phyloP scores from a whole-genome alignment of 2,113 vertebrate species.

The Microcebus griseorufus region DNA sequence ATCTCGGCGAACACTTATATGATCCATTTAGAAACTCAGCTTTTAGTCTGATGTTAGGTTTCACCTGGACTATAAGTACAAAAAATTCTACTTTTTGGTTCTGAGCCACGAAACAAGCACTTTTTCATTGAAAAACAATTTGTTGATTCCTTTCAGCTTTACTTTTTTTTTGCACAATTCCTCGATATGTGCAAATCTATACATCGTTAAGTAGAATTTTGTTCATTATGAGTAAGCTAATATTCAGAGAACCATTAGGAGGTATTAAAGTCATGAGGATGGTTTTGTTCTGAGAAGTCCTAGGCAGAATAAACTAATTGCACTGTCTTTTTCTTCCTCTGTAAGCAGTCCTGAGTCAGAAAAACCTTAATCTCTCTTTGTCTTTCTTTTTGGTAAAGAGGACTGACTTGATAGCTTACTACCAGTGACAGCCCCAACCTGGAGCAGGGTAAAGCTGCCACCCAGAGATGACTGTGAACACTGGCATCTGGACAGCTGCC shows the following conservation, averaged over 20 bases:
- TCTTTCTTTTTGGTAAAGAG: neutral
- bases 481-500: fast-evolving
- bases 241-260: neutral
- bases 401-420: neutral
- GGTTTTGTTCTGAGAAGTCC: neutral
- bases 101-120: neutral
- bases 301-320: neutral
- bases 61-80: neutral
- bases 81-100: neutral
- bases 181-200: neutral
- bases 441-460: neutral
- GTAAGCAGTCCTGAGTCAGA: neutral
- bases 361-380: neutral
- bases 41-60: neutral
- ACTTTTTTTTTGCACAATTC: neutral
- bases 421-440: neutral
- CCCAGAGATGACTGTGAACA: neutral
- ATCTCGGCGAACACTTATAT: neutral
- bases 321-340: neutral
- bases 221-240: neutral
- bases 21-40: neutral
- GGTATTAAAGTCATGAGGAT: neutral
- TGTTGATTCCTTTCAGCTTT: neutral
- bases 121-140: neutral
- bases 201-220: neutral